Conservation (phyloP, 2,113 vertebrate species). For the Anolis sagrei region DNA sequence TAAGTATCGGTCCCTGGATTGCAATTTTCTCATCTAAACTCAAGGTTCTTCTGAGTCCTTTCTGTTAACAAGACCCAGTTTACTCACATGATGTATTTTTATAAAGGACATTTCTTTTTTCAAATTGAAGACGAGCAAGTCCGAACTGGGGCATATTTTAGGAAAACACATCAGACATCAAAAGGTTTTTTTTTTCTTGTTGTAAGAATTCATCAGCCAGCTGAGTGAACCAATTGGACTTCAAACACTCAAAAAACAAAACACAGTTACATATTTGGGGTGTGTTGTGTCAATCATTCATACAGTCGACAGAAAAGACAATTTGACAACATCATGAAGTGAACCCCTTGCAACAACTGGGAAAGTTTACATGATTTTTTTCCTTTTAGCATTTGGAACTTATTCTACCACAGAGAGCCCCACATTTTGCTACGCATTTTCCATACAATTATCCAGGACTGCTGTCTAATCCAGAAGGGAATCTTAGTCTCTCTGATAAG, state of each 20-base stretch:
- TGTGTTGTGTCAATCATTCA: background rate
- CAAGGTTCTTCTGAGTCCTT: background rate
- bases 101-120: no score
- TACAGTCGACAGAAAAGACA: background rate
- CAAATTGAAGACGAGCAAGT: slow-evolving; percentile 15
- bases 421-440: background rate
- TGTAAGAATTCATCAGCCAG: slow-evolving; percentile 17
- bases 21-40: background rate
- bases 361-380: background rate
- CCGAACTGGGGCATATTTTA: slow-evolving; percentile 27
- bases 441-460: background rate
- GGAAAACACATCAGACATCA: background rate
- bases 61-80: no score
- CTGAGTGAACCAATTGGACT: slow-evolving; percentile 38
- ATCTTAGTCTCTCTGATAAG: background rate
- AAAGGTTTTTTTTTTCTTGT: background rate
- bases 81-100: background rate
- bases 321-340: slow-evolving; percentile 5
- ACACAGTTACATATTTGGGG: background rate
- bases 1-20: background rate
- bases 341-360: background rate
- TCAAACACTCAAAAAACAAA: background rate
- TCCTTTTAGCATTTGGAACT: background rate
- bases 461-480: background rate
- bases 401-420: background rate